These are phyloP conservation scores for Drosophila parthenogenetica DNA, from an alignment of 2,888 invertebrate genomes.

Conservation along the genomic window DNA sequence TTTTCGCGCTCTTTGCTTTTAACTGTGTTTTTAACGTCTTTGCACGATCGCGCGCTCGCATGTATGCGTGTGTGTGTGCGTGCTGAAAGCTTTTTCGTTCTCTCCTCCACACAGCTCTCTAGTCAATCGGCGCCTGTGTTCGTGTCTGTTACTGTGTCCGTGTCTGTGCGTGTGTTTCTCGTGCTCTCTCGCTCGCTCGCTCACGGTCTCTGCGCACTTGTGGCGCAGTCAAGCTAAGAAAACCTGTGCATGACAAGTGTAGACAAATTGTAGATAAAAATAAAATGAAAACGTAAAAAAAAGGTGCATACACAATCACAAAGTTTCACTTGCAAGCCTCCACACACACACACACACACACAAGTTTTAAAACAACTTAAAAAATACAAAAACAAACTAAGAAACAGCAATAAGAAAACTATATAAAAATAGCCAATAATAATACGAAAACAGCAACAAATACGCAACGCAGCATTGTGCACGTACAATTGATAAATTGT, in stretches of 20 bases:
- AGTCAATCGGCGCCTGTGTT: background rate
- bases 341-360: constrained; percentile 5
- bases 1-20: constrained; percentile 18
- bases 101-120: constrained; percentile 10
- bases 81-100: constrained; percentile 62
- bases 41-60: constrained; percentile 42
- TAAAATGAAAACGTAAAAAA: constrained; percentile 69
- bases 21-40: constrained; percentile 42
- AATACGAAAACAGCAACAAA: constrained; percentile 9
- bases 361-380: constrained; percentile 1
- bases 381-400: constrained; percentile 17
- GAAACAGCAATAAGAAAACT: background rate
- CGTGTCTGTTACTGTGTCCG: constrained; percentile 1
- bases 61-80: constrained; percentile 30
- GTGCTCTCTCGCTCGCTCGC: constrained; percentile 6
- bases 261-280: constrained; percentile 74
- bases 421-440: constrained; percentile 9
- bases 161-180: constrained; percentile 10
- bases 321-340: constrained; percentile 65
- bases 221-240: constrained; percentile 58
- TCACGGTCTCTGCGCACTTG: constrained; percentile 49
- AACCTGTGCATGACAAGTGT: constrained; percentile 69
- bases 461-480: constrained; percentile 27
- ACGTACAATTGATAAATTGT: constrained; percentile 43
- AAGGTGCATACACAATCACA: constrained; percentile 64